A percentile compares a stretch with the other conserved stretches of the same genome.
Evolutionary conservation across 35 echinoderm and acorn worm species (phyloP).

Genomic region (Hemicentrotus pulcherrimus): DNA sequence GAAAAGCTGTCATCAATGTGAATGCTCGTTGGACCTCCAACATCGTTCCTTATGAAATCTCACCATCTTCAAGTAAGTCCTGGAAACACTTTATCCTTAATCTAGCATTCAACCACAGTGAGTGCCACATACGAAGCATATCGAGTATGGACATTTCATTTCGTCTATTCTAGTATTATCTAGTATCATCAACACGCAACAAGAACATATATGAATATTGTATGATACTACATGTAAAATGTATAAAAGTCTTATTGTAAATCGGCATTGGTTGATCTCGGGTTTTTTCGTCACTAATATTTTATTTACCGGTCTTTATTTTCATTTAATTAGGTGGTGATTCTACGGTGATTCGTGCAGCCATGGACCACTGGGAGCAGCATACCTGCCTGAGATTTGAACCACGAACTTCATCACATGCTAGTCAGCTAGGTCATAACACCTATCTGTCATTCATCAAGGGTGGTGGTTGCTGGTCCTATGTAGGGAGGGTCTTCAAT

Average conservation of each 20-base stretch:
- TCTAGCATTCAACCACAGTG: too few relatives aligned
- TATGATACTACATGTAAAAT: too few relatives aligned
- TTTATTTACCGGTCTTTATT: neutral
- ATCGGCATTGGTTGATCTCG: too few relatives aligned
- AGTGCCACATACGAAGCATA: too few relatives aligned
- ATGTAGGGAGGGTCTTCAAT: neutral
- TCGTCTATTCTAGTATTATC: too few relatives aligned
- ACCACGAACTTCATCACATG: neutral
- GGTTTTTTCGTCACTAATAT: too few relatives aligned
- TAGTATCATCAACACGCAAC: too few relatives aligned
- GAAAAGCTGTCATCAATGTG: conserved; percentile 4
- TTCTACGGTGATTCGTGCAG: neutral
- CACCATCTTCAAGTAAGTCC: conserved; percentile 14
- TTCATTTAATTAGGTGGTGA: conserved; percentile 21
- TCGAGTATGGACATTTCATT: too few relatives aligned
- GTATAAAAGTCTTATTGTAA: too few relatives aligned
- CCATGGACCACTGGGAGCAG: conserved; percentile 54
- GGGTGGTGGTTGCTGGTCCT: conserved; percentile 51
- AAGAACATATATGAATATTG: too few relatives aligned
- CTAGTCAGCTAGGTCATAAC: neutral
- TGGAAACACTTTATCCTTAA: neutral
- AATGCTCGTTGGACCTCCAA: conserved; percentile 23
- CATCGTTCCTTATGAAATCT: conserved; percentile 49
- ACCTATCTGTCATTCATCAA: conserved; percentile 26
- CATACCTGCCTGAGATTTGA: conserved; percentile 56